phyloP scores from a whole-genome alignment of 2,113 vertebrate species.

The Nymphicus hollandicus region DNA sequence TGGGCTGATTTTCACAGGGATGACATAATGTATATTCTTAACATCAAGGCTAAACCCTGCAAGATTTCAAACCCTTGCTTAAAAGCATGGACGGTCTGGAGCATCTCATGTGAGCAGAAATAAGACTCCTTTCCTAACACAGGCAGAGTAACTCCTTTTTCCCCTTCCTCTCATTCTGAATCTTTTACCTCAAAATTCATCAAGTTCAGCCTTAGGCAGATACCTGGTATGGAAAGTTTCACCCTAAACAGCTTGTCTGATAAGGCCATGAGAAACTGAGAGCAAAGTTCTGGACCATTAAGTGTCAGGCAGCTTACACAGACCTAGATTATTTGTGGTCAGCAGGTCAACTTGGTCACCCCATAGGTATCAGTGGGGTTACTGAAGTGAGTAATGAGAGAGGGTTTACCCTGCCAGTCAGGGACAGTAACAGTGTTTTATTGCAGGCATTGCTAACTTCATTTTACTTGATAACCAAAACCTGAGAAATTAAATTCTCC shows the following conservation, averaged over 20 bases:
- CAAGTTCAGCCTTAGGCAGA: slow-evolving; percentile 2
- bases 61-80: slow-evolving; percentile 23
- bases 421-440: neutral
- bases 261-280: slow-evolving; percentile 8
- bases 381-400: neutral
- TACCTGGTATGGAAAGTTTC: slow-evolving; percentile 23
- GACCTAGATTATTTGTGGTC: neutral
- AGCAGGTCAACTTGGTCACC: slow-evolving; percentile 8
- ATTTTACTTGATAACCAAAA: slow-evolving; percentile 8
- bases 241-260: slow-evolving; percentile 14
- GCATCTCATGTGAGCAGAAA: neutral
- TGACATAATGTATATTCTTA: slow-evolving; percentile 5
- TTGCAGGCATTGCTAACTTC: neutral
- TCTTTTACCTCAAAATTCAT: slow-evolving; percentile 5
- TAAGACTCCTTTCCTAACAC: neutral
- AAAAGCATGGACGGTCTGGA: neutral
- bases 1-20: neutral
- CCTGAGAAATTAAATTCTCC: slow-evolving; percentile 59
- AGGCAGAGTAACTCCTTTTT: neutral
- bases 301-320: neutral
- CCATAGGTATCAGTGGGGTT: neutral
- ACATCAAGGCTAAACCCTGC: neutral
- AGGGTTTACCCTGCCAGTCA: neutral
- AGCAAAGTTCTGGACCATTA: neutral
- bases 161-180: neutral